Evolutionary conservation across 2,888 invertebrate genomes (phyloP), one percentile per base, ranked within the genome.

Genomic region (Hypomecis punctinalis): DNA sequence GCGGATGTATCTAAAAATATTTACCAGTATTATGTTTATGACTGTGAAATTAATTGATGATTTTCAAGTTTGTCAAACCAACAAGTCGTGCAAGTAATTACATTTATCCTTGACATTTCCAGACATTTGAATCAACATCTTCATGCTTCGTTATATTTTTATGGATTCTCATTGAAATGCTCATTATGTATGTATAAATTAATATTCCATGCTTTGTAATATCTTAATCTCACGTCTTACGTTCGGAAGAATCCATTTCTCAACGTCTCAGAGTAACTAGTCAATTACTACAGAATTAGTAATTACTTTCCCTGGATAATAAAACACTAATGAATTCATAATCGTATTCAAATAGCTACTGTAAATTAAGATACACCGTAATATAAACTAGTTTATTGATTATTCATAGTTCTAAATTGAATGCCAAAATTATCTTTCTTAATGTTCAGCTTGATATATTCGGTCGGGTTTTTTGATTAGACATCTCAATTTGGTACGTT

Each of bases 391-490:
- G 79, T 84, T 80, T 76, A 79, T 80, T 76, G 77, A 80, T 78
- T 77, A 83, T 83, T 80, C 80, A 80, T 80, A 78, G 70, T 70
- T 70, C 71, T 68, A 76, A 77, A 81, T 79, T 80, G 72, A 78
- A 80, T 78, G 74, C 70, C 74, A 72, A 76, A 76, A 77, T 77
- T 76, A 75, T 65, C 62, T 73, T 69, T 67, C 67, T 74, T 76
- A 77, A 78, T 76, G 74, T 75, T 63, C 72, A 70, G 55, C 49
- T 54, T 48, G 66, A 61, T 72, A 67, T 61, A 64, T 61, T 70
- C 56, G 47, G 56, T 64, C 67, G 62, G 66, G 51, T 54, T 67
- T 66, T 59, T 58, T 69, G 70, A 72, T 70, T 61, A 52, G 60
- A 68, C 53, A 63, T 70, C 51, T 71, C 53, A 61, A 70, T 70